phyloP scores from a whole-genome alignment of 2,888 invertebrate species.

The Eucriotettix oculatus region DNA sequence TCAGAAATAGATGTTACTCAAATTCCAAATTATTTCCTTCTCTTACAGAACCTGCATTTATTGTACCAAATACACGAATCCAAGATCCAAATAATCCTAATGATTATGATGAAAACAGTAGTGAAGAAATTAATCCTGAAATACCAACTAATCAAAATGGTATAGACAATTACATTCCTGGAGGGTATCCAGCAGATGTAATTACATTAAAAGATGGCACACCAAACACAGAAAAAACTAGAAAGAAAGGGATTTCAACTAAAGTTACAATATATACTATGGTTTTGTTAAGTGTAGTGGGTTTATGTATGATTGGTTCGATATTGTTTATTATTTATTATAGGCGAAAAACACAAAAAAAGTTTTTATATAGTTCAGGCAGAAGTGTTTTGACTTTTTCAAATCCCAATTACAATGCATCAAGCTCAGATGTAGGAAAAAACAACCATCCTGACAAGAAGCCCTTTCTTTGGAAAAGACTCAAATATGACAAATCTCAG shows the following conservation, averaged over 20 bases:
- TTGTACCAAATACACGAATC: conserved; percentile 17
- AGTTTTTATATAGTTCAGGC: conserved; percentile 34
- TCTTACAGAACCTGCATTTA: background rate
- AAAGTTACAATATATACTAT: conserved; percentile 5
- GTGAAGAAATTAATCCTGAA: background rate
- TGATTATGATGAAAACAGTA: conserved; percentile 5
- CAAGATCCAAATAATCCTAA: background rate
- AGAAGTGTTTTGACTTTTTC: conserved; percentile 69
- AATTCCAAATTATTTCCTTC: background rate
- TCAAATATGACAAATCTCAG: conserved; percentile 65
- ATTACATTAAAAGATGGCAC: background rate
- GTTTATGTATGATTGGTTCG: conserved; percentile 1
- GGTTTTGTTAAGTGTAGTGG: conserved; percentile 3
- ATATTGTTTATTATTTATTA: conserved; percentile 25
- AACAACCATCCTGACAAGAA: conserved; percentile 31
- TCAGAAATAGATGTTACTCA: too few relatives aligned
- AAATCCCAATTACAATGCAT: conserved; percentile 69
- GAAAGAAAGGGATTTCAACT: background rate
- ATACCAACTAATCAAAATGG: background rate
- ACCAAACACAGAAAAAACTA: background rate
- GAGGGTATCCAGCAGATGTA: background rate
- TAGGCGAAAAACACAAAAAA: conserved; percentile 30
- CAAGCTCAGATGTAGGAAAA: conserved; percentile 30
- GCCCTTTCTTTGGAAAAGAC: conserved; percentile 50
- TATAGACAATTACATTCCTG: background rate